These are phyloP conservation scores for Hoplostethus atlanticus DNA, from an alignment of 2,797 vertebrate genomes.

Conservation along the genomic window DNA sequence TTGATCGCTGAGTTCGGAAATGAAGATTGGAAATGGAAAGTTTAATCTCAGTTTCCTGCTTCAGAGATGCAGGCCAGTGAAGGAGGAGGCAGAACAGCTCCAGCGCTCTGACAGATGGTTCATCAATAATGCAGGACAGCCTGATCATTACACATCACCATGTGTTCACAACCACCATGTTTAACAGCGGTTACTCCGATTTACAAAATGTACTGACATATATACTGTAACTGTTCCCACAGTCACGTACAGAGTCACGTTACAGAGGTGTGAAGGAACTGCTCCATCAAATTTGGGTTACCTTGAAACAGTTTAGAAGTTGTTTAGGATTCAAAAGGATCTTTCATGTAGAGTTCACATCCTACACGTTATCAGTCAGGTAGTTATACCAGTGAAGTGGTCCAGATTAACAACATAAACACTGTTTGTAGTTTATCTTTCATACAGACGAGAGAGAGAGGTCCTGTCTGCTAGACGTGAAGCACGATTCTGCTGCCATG, in stretches of 20 bases:
- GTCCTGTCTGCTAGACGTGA: constrained; percentile 57
- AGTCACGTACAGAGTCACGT: background rate
- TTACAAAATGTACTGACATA: constrained; percentile 64
- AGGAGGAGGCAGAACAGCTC: constrained; percentile 43
- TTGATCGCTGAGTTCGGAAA: background rate
- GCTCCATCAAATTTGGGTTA: too few relatives aligned
- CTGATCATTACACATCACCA: constrained; percentile 73
- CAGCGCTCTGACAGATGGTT: constrained; percentile 73
- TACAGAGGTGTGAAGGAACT: too few relatives aligned
- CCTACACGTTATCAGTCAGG: constrained; percentile 50
- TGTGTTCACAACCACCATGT: constrained; percentile 68
- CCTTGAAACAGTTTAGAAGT: too few relatives aligned
- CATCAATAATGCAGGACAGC: constrained; percentile 78
- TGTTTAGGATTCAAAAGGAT: too few relatives aligned
- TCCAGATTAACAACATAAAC: constrained; percentile 57
- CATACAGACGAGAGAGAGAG: constrained; percentile 28
- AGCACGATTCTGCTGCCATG: constrained; percentile 78
- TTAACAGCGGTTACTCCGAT: constrained; percentile 62
- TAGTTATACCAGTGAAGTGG: constrained; percentile 30
- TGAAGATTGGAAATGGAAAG: constrained; percentile 15
- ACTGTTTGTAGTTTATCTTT: constrained; percentile 28
- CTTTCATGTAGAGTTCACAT: constrained; percentile 3
- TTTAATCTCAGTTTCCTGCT: constrained; percentile 25
- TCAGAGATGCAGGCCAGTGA: constrained; percentile 27
- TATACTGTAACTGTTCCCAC: constrained; percentile 38